Evolutionary conservation across 2,888 invertebrate species (phyloP), one percentile per base, ranked within the genome.

Genomic region (Heterodera filipjevi): DNA sequence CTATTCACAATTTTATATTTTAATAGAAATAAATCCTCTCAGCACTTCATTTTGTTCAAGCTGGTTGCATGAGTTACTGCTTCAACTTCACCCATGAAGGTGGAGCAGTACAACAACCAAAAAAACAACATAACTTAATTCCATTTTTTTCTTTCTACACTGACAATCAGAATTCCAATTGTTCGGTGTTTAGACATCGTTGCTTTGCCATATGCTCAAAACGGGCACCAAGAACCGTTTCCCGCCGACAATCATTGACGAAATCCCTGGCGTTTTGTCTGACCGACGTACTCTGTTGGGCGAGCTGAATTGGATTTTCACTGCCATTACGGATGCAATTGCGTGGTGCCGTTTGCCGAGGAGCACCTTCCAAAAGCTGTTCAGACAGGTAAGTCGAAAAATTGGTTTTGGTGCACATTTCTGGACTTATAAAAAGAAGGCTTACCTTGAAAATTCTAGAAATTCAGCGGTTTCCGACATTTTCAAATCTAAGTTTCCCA

Each of bases 231-330:
- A 84, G 27, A 68, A 82, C 32, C 73, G 84, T 46, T 89, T 85
- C 75, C 84, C 85, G 12, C 81, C 81, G 19, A 83, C 86, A 66
- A 82, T 88, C 30, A 81, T 89, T 39, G 86, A 89, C 84, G 95
- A 95, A 90, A 95, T 99, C 86, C 98, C 98, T 12, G 99, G 99
- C 1, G 94, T 94, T 89, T 92, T 96, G 85, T 94, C 94, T 0
- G 88, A 88, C 77, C 73, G 85, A 32, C 92, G 96, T 86, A 97
- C 99, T 44, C 95, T 98, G 95, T 92, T 98, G 84, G 99, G 99
- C 72, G 98, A 99, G 91, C 92, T 99, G 80, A 99, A 99, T 92
- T 99, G 99, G 99, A 97, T 99, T 89, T 99, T 99, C 91, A 99
- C 99, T 2, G 98, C 99, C 70, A 96, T 99, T 86, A 99, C 99